Evolutionary conservation across 1,140 invertebrate species (phyloP), one percentile per base, ranked within the genome.

Genomic region (Papilio machaon): DNA sequence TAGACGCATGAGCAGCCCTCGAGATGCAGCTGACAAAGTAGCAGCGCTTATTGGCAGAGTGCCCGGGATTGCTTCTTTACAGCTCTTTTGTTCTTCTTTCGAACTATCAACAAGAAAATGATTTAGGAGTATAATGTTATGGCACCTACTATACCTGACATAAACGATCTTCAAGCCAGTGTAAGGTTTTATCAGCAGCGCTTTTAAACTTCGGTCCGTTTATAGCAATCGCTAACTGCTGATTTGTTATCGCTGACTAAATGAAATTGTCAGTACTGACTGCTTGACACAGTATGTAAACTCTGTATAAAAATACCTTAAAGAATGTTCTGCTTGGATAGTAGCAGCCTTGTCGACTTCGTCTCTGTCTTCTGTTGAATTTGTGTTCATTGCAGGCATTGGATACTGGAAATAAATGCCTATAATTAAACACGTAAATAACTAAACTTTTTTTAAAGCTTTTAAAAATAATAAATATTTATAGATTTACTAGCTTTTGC

Each of bases 1-100:
- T 8, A 95, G 84, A 35, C 94, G 89, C 73, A 91, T 80, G 17
- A 95, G 87, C 15, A 95, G 84, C 0, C 85, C 88, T 5, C 90
- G 88, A 6, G 94, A 91, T 23, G 91, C 81, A 17, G 86, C 89
- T 0, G 91, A 89, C 52, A 94, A 67, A 38, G 84, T 73, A 11
- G 76, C 49, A 10, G 88, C 89, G 23, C 82, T 85, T 1, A 85
- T 79, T 15, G 93, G 93, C 35, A 94, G 83, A 67, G 88, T 83
- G 38, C 91, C 91, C 9, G 91, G 87, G 6, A 46, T 23, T 58
- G 64, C 49, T 54, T 83, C 58, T 49, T 80, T 79, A 23, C 23
- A 46, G 38, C 70, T 38, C 0, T 23, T 75, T 80, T 79, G 73
- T 13, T 49, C 23, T 8, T 58, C 60, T 13, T 19, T 75, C 7